A percentile compares a stretch with the other conserved stretches of the same genome.
These are phyloP conservation scores for Prochilodus magdalenae DNA, from an alignment of 2,113 vertebrate species.

Conservation along the genomic window DNA sequence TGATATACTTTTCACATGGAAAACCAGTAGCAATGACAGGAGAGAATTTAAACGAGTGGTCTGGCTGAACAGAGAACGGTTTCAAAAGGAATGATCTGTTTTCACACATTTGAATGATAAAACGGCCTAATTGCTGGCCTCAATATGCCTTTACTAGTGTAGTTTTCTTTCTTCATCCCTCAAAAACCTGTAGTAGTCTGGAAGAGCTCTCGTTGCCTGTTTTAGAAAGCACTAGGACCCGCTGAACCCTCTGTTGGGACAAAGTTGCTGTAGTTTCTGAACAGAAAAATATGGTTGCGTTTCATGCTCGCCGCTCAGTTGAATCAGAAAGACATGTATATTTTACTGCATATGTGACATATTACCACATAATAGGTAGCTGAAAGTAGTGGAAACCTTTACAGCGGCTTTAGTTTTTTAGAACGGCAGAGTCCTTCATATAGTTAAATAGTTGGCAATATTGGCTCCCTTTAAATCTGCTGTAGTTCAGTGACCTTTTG, in stretches of 20 bases:
- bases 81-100: slow-evolving; percentile 7
- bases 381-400: not conserved
- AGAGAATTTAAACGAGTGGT: slow-evolving; percentile 7
- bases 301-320: not conserved
- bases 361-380: not conserved
- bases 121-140: not conserved
- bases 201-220: not conserved
- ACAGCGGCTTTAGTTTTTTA: not conserved
- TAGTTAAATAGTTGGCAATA: not conserved
- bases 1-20: slow-evolving; percentile 38
- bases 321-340: not conserved
- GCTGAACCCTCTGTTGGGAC: not conserved
- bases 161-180: not conserved
- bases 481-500: not conserved
- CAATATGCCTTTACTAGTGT: not conserved
- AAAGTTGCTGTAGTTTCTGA: too few relatives aligned
- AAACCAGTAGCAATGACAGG: not conserved
- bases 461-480: not conserved
- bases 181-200: not conserved
- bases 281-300: too few relatives aligned
- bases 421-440: not conserved
- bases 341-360: not conserved
- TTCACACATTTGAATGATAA: slow-evolving; percentile 15
- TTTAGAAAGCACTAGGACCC: not conserved
- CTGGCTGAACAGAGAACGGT: slow-evolving; percentile 5